Conservation (phyloP, 2,797 vertebrate species). For the Rhabdophis nuchalis region DNA sequence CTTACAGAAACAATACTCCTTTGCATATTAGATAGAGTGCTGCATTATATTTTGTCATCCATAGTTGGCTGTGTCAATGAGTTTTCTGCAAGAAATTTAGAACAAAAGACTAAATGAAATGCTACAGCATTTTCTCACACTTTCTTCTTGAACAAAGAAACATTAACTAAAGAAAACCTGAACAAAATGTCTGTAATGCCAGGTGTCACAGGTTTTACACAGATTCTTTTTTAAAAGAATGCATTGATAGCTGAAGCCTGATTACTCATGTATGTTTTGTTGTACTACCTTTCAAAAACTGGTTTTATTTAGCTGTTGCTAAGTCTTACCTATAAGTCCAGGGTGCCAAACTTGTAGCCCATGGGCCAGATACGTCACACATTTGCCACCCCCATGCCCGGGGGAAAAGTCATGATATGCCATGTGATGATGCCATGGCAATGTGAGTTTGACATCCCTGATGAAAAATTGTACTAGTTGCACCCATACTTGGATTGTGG, state of each 20-base stretch:
- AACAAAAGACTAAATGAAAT: neutral
- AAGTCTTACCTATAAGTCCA: neutral
- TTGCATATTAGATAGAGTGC: neutral
- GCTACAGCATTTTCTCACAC: neutral
- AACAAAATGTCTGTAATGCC: neutral
- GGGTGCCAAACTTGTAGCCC: too few species aligned
- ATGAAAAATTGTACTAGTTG: neutral
- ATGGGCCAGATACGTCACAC: too few species aligned
- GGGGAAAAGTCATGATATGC: too few species aligned
- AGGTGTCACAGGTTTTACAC: neutral
- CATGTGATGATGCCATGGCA: too few species aligned
- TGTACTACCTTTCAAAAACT: neutral
- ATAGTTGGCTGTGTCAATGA: conserved; percentile 10
- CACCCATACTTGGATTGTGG: neutral
- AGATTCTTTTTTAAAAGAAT: neutral
- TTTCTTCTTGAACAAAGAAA: neutral
- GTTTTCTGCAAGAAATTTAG: conserved; percentile 17
- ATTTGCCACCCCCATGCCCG: too few species aligned
- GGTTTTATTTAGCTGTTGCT: neutral
- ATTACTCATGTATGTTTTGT: neutral
- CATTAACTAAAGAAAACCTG: neutral
- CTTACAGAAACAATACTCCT: neutral
- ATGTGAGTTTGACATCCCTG: too few species aligned
- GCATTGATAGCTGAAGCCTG: neutral
- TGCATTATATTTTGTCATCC: conserved; percentile 1